Conservation (phyloP, 2,888 invertebrate genomes). For the Rhyacophila evoluta region DNA sequence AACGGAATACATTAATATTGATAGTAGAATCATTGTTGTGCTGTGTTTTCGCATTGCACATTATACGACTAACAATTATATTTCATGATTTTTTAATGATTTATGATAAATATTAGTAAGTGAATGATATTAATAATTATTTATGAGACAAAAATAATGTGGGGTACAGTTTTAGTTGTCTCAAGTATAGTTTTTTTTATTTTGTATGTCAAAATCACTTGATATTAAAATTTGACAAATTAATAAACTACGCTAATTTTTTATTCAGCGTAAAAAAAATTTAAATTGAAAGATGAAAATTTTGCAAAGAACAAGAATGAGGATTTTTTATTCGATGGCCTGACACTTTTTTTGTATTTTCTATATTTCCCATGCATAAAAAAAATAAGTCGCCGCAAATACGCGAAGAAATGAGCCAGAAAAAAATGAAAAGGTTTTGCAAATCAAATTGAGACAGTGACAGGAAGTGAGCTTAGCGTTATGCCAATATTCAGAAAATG, state of each 20-base stretch:
- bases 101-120: too few relatives aligned
- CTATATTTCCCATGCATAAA: not conserved
- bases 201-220: too few relatives aligned
- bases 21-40: too few relatives aligned
- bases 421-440: not conserved
- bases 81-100: too few relatives aligned
- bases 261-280: not conserved
- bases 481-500: slow-evolving; percentile 24
- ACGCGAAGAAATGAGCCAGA: slow-evolving; percentile 10
- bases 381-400: slow-evolving; percentile 24
- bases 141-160: too few relatives aligned
- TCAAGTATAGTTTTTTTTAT: too few relatives aligned
- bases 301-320: not conserved
- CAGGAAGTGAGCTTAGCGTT: slow-evolving; percentile 14
- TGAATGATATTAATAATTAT: too few relatives aligned
- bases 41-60: too few relatives aligned
- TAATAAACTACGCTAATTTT: not conserved
- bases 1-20: too few relatives aligned
- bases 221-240: not conserved
- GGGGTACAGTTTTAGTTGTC: too few relatives aligned
- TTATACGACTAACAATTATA: too few relatives aligned
- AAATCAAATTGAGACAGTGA: slow-evolving; percentile 24
- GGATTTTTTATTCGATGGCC: not conserved
- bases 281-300: not conserved
- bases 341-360: slow-evolving; percentile 16